Percentiles rank a stretch among this genome's conserved stretches.
Evolutionary conservation across 1,140 invertebrate genomes (phyloP).

Genomic region (Tigriopus japonicus): DNA sequence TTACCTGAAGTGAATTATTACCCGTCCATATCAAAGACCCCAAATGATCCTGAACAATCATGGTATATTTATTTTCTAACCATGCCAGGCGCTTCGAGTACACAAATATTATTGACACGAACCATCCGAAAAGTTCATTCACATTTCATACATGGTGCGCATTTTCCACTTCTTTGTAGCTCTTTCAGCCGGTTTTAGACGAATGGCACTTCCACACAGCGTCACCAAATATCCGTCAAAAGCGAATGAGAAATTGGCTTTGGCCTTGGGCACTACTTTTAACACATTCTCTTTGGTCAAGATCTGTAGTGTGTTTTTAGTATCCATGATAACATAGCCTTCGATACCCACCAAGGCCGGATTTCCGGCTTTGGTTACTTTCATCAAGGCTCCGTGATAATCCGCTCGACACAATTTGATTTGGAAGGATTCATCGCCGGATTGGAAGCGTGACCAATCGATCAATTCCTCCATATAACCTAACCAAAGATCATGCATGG

Average conservation of each 20-base stretch:
- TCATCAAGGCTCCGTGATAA: background rate
- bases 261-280: background rate
- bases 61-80: no score
- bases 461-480: background rate
- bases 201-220: background rate
- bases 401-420: conserved; percentile 2
- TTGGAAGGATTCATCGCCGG: background rate
- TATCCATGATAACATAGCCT: conserved; percentile 1
- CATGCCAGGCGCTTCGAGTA: no score
- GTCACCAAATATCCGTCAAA: background rate
- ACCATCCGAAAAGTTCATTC: no score
- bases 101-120: no score
- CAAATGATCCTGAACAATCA: no score
- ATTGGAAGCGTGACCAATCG: no score
- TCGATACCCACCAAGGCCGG: background rate
- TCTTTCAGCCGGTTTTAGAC: background rate
- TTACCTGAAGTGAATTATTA: no score
- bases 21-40: no score
- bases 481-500: background rate
- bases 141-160: background rate
- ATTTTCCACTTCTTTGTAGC: conserved; percentile 9
- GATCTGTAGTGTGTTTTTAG: background rate
- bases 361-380: background rate
- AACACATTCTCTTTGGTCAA: background rate
- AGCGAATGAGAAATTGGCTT: background rate